Percentiles rank a stretch among this genome's conserved stretches.
phyloP scores from a whole-genome alignment of 2,888 invertebrate species.

The Pollenia griseotomentosa region DNA sequence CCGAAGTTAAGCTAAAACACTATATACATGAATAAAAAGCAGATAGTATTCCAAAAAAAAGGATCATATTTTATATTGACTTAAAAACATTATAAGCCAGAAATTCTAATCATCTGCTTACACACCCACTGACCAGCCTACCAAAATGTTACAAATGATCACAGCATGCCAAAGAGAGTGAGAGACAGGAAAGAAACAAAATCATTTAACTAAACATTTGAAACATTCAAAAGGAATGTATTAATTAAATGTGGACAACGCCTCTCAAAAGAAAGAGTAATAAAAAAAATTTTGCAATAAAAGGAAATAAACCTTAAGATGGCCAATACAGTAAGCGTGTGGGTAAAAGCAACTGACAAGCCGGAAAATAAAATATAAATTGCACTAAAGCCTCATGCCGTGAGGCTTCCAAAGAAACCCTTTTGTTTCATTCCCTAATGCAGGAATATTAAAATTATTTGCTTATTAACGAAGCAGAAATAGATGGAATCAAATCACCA shows the following conservation, averaged over 20 bases:
- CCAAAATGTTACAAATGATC: slow-evolving; percentile 20
- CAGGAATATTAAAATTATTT: slow-evolving; percentile 61
- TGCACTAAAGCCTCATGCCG: slow-evolving; percentile 46
- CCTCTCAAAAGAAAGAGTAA: slow-evolving; percentile 44
- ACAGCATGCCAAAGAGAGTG: slow-evolving; percentile 1
- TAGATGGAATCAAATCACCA: background rate
- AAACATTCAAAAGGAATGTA: slow-evolving; percentile 64
- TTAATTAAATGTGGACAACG: slow-evolving; percentile 73
- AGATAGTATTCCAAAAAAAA: slow-evolving; percentile 40
- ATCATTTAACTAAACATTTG: slow-evolving; percentile 48
- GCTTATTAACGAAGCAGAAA: slow-evolving; percentile 49
- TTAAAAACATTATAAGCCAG: slow-evolving; percentile 50
- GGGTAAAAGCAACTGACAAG: slow-evolving; percentile 44
- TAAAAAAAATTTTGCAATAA: slow-evolving; percentile 41
- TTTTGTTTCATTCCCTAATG: slow-evolving; percentile 17
- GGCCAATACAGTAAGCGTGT: slow-evolving; percentile 42
- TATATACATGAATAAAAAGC: background rate
- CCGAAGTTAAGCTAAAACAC: slow-evolving; percentile 33
- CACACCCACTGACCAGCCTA: slow-evolving; percentile 62
- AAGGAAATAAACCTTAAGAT: slow-evolving; percentile 27
- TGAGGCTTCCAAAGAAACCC: slow-evolving; percentile 20
- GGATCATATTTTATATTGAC: slow-evolving; percentile 33
- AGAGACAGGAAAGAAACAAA: background rate
- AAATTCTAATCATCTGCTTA: slow-evolving; percentile 72
- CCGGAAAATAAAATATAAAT: slow-evolving; percentile 24